These are phyloP conservation scores for Turdus rufiventris DNA, from an alignment of 2,113 vertebrate genomes.

Conservation along the genomic window DNA sequence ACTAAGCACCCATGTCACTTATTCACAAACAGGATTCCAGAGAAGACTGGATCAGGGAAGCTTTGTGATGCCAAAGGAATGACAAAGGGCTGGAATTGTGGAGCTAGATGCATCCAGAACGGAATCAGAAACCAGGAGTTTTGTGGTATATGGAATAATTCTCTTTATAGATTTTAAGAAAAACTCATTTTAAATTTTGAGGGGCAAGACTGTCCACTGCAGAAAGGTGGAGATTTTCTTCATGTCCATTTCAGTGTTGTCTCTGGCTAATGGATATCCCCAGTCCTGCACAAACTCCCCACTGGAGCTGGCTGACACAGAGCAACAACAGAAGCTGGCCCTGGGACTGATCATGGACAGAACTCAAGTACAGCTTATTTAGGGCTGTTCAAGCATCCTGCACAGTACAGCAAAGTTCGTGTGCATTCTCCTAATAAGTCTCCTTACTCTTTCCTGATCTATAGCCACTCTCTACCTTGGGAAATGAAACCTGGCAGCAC, in stretches of 20 bases:
- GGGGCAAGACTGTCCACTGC: neutral
- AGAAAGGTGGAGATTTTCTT: neutral
- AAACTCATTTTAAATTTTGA: neutral
- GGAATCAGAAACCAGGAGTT: neutral
- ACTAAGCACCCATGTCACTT: neutral
- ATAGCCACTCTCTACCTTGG: neutral
- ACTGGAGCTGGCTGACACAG: accelerated
- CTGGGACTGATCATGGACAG: accelerated
- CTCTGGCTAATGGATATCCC: neutral
- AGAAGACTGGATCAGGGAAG: neutral
- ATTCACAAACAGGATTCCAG: neutral
- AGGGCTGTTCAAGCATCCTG: neutral
- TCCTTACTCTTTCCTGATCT: neutral
- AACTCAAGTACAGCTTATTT: neutral
- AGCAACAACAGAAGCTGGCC: neutral
- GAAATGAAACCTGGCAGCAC: neutral
- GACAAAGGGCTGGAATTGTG: neutral
- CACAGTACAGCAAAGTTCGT: neutral
- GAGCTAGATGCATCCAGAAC: neutral
- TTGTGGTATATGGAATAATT: neutral
- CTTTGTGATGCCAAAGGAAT: neutral
- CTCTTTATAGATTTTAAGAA: neutral
- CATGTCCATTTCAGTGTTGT: neutral
- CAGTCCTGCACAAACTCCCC: neutral
- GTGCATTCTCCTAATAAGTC: neutral